These are phyloP conservation scores for Seira ritae DNA, from an alignment of 2,888 invertebrate genomes.

Conservation along the genomic window DNA sequence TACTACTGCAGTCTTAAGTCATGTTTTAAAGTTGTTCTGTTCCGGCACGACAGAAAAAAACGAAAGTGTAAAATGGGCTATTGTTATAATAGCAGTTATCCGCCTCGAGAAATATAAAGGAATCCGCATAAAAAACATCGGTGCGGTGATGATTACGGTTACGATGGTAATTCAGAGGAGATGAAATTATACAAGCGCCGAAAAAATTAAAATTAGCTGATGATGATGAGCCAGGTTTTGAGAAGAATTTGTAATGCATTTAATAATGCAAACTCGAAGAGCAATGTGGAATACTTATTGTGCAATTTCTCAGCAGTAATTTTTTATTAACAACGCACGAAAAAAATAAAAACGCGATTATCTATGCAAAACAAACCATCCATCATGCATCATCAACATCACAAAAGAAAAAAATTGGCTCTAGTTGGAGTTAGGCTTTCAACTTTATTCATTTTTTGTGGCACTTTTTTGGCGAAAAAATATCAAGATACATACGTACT, in stretches of 20 bases:
- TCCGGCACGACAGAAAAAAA: slow-evolving; percentile 2
- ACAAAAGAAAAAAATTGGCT: background rate
- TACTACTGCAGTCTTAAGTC: background rate
- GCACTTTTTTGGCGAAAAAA: background rate
- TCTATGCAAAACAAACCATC: background rate
- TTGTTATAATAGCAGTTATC: background rate
- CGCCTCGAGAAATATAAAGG: background rate
- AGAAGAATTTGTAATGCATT: background rate
- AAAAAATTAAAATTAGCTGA: slow-evolving; percentile 1
- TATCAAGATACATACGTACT: background rate
- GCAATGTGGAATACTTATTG: background rate
- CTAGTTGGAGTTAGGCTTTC: background rate
- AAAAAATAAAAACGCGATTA: background rate
- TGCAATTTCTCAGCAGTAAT: background rate
- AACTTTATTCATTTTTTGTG: background rate
- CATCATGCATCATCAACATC: background rate
- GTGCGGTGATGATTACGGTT: background rate
- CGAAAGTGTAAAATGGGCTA: slow-evolving; percentile 2
- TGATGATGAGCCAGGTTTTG: background rate
- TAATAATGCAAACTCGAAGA: background rate
- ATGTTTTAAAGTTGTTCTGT: background rate
- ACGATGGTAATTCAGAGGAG: background rate
- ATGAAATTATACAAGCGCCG: background rate
- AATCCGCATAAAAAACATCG: background rate
- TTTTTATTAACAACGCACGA: slow-evolving; percentile 6